A percentile compares a stretch with the other conserved stretches of the same genome.
Conservation (phyloP, 2,797 vertebrate species). For the Tenualosa ilisha region DNA sequence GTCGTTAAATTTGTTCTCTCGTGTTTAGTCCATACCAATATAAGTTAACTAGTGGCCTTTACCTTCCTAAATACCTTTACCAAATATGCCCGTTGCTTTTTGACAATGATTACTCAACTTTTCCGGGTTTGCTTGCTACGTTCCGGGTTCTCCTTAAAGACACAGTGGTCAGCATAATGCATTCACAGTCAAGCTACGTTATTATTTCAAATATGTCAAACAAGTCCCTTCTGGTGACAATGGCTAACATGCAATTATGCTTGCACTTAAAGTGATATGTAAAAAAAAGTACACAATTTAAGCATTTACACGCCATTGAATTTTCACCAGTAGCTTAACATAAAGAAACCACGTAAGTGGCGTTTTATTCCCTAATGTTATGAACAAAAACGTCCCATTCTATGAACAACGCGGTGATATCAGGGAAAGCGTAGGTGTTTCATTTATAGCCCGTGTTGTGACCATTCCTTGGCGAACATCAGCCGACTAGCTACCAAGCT, state of each 20-base stretch:
- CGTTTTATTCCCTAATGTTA: background rate
- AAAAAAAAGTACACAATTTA: background rate
- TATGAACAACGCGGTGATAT: background rate
- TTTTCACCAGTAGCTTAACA: background rate
- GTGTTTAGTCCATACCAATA: too few relatives aligned
- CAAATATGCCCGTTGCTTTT: slow-evolving; percentile 8
- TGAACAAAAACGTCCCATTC: background rate
- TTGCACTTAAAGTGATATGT: background rate
- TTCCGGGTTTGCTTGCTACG: slow-evolving; percentile 22
- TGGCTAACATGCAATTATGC: background rate
- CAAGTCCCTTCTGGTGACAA: background rate
- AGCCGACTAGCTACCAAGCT: slow-evolving; percentile 31
- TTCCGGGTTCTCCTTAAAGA: slow-evolving; percentile 17
- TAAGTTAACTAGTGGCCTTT: too few relatives aligned
- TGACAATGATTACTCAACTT: slow-evolving; percentile 18
- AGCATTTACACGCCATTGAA: background rate
- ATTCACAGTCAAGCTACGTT: background rate
- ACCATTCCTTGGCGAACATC: slow-evolving; percentile 28
- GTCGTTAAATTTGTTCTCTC: background rate
- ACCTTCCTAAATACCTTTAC: background rate
- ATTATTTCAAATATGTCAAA: background rate
- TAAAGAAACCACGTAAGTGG: background rate
- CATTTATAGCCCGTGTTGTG: background rate
- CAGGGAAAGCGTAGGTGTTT: background rate
- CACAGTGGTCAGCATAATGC: background rate